A percentile compares a stretch with the other conserved stretches of the same genome.
These are phyloP conservation scores for Steinernema khuongi DNA, from an alignment of 1,140 invertebrate genomes.

Conservation along the genomic window DNA sequence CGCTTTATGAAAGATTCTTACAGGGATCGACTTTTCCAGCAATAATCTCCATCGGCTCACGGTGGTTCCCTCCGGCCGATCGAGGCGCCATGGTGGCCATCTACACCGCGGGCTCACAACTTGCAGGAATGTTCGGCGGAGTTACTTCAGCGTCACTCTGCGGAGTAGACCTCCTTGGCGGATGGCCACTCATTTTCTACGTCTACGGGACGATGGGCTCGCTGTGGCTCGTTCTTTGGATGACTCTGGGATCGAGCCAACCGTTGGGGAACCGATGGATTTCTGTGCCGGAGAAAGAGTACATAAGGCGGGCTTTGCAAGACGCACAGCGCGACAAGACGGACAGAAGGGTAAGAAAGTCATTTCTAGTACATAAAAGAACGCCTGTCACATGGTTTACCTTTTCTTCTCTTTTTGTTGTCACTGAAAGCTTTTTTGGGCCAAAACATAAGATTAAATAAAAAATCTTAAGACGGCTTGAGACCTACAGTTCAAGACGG, in stretches of 20 bases:
- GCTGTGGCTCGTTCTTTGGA: constrained; percentile 20
- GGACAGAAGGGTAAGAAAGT: no score
- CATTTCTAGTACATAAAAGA: no score
- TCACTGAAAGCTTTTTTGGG: no score
- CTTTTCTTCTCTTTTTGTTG: no score
- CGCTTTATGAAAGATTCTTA: not conserved
- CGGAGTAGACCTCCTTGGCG: not conserved
- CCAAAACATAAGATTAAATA: no score
- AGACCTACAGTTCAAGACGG: no score
- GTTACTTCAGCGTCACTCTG: not conserved
- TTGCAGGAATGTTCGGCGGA: not conserved
- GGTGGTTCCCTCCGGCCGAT: constrained; percentile 29
- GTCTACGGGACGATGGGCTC: constrained; percentile 17
- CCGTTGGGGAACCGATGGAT: constrained; percentile 18
- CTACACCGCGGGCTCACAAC: constrained; percentile 31
- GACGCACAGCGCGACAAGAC: no score
- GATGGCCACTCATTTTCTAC: constrained; percentile 23
- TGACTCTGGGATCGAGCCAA: constrained; percentile 8
- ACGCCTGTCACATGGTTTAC: no score
- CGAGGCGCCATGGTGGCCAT: constrained; percentile 24
- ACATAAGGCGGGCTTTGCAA: no score
- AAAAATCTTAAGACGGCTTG: no score
- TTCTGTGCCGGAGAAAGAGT: constrained; percentile 26
- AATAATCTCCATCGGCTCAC: not conserved
- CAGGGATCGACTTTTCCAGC: constrained; percentile 31